Evolutionary conservation across 1,140 invertebrate genomes (phyloP), one percentile per base, ranked within the genome.

Genomic region (Pseudoatta argentina): DNA sequence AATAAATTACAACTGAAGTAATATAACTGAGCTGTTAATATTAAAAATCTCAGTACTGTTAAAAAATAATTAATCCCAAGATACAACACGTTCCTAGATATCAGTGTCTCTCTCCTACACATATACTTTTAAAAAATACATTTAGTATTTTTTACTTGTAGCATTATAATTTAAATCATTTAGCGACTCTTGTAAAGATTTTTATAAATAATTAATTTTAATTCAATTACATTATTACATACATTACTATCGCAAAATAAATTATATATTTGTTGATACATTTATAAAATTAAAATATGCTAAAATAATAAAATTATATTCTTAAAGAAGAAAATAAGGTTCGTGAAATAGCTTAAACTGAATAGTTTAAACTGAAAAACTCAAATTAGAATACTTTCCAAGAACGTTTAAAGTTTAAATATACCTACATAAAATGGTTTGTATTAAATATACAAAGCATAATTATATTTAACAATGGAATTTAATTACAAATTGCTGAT

Each of bases 401-500:
- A 30, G n/a, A 55, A 39, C 5, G 27, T n/a, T 44, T n/a, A 71
- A 39, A 81, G 39, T n/a, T 44, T n/a, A 71, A 39, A 81, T 71
- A 27, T 39, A 24, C 21, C 21, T 69, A n/a, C 48, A 0, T 57
- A 57, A 57, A 71, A 44, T 21, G 57, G n/a, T 51, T 57, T 10
- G 34, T 27, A 71, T 81, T 71, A 81, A 81, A 81, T 81, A 55
- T 39, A 30, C 24, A 81, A 82, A 73, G 67, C 67, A 61, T 82
- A 82, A 73, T 82, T 82, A 82, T 61, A 61, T 83, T 83, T 83
- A 83, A 75, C 79, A 73, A 73, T 48, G 69, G 69, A 83, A 83
- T 83, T 83, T 83, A 83, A 83, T 83, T 73, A 61, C 79, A 83
- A 73, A 83, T 82, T 81, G 66, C 67, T 55, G 79, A 75, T 59